Evolutionary conservation across 2,888 invertebrate genomes (phyloP).

Genomic region (Dorcus parallelipipedus): DNA sequence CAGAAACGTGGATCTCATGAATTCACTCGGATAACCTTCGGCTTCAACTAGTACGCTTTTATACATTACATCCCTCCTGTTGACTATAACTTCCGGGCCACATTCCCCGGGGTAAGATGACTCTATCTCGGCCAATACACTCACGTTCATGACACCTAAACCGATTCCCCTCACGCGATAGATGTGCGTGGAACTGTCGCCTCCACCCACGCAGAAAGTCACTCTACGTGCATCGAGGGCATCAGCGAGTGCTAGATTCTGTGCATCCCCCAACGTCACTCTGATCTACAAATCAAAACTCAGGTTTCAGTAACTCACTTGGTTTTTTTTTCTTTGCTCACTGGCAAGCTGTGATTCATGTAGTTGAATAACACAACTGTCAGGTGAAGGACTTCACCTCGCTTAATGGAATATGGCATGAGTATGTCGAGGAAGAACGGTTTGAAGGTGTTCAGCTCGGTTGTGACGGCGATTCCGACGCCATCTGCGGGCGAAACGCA

Average conservation of each 20-base stretch:
- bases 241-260: conserved; percentile 34
- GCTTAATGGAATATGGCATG: conserved; percentile 62
- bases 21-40: conserved; percentile 67
- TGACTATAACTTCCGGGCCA: conserved; percentile 51
- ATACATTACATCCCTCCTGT: conserved; percentile 59
- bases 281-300: conserved; percentile 29
- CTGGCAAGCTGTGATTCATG: conserved; percentile 64
- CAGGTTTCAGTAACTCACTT: too few species aligned
- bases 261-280: conserved; percentile 35
- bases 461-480: conserved; percentile 37
- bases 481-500: conserved; percentile 53
- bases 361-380: conserved; percentile 72
- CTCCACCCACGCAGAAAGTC: conserved; percentile 38
- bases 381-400: conserved; percentile 63
- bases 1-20: conserved; percentile 63
- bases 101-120: conserved; percentile 48
- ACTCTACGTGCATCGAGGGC: conserved; percentile 28
- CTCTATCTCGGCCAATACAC: conserved; percentile 51
- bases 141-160: conserved; percentile 50
- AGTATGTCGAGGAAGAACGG: conserved; percentile 73
- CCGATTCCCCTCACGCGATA: conserved; percentile 37
- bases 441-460: conserved; percentile 57
- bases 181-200: conserved; percentile 38
- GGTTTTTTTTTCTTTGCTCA: conserved; percentile 42
- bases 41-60: conserved; percentile 63